Conservation (phyloP, 2,797 vertebrate species). For the Percopsis omiscomaycus region DNA sequence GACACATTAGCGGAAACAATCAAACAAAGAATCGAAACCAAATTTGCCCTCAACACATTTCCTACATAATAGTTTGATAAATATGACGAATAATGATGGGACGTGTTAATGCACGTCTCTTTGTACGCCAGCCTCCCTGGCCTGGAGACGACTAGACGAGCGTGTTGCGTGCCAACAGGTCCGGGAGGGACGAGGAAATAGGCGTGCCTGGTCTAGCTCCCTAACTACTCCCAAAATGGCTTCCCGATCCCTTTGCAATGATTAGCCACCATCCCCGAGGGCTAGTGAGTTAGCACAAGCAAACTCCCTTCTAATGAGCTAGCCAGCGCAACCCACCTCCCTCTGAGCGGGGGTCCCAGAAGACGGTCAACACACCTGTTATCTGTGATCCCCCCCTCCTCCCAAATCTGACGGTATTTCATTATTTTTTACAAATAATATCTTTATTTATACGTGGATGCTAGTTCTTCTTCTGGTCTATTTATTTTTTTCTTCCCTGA, state of each 20-base stretch:
- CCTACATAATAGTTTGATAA: too few relatives aligned
- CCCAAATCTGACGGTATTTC: neutral
- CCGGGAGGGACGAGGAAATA: constrained; percentile 35
- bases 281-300: constrained; percentile 75
- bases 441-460: neutral
- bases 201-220: constrained; percentile 55
- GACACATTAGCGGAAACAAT: too few relatives aligned
- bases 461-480: too few relatives aligned
- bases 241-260: constrained; percentile 67
- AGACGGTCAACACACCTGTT: constrained; percentile 74
- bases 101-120: too few relatives aligned
- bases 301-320: constrained; percentile 81
- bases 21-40: too few relatives aligned
- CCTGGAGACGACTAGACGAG: constrained; percentile 20
- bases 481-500: too few relatives aligned
- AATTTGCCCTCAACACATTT: too few relatives aligned
- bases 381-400: constrained; percentile 26
- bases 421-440: neutral
- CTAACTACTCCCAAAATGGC: constrained; percentile 64
- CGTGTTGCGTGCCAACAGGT: neutral
- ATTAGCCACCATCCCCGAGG: constrained; percentile 71
- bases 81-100: too few relatives aligned
- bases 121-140: constrained; percentile 1
- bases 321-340: constrained; percentile 33
- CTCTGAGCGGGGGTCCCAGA: constrained; percentile 60